Conservation (phyloP, 2,797 vertebrate species). For the Acanthurus leucopareius region DNA sequence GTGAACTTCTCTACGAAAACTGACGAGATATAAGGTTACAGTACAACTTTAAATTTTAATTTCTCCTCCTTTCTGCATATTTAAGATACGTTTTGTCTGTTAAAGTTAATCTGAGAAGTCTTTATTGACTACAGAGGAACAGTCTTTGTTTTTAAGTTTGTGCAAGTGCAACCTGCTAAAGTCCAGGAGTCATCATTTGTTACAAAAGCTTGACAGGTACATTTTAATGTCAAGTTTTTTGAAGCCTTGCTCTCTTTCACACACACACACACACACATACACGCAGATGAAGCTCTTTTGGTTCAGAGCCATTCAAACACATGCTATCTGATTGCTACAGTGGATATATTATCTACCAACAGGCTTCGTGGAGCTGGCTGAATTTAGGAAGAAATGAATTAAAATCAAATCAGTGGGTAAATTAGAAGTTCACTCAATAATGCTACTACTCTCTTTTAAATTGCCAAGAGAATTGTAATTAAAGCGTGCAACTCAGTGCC, state of each 20-base stretch:
- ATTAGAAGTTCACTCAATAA: conserved; percentile 60
- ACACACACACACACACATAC: conserved; percentile 12
- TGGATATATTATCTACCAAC: conserved; percentile 58
- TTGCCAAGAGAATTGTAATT: conserved; percentile 42
- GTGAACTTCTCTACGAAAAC: neutral
- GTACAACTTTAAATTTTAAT: neutral
- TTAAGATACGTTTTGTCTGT: conserved; percentile 2
- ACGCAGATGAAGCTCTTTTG: conserved; percentile 26
- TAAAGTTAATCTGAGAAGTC: conserved; percentile 1
- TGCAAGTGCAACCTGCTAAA: conserved; percentile 25
- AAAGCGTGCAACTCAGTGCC: conserved; percentile 30
- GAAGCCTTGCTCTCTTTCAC: conserved; percentile 7
- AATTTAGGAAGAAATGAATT: conserved; percentile 53
- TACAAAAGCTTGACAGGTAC: conserved; percentile 41
- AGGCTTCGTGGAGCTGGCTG: conserved; percentile 23
- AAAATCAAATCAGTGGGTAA: conserved; percentile 67
- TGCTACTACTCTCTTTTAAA: conserved; percentile 39
- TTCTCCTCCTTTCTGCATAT: neutral
- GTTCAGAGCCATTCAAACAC: conserved; percentile 21
- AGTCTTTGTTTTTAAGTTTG: conserved; percentile 44
- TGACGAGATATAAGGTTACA: neutral
- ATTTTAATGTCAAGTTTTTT: conserved; percentile 37
- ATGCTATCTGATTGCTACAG: conserved; percentile 39
- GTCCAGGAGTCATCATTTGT: conserved; percentile 51
- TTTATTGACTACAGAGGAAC: conserved; percentile 17